These are phyloP conservation scores for Syngnathoides biaculeatus DNA, from an alignment of 2,113 vertebrate genomes.

Conservation along the genomic window DNA sequence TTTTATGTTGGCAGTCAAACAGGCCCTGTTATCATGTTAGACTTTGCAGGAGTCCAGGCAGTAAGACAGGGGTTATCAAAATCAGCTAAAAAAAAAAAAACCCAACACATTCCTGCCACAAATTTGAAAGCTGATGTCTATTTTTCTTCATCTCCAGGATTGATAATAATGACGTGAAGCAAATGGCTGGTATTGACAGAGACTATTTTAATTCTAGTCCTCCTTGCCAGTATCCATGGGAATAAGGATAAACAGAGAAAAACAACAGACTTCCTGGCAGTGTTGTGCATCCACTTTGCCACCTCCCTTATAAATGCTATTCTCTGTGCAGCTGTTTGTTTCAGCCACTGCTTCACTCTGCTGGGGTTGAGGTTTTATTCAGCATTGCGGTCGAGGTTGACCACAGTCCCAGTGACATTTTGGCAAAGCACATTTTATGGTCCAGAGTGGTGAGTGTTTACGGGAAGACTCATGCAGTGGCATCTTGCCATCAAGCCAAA, in stretches of 20 bases:
- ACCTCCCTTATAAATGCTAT: constrained; percentile 63
- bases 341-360: constrained; percentile 27
- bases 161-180: constrained; percentile 25
- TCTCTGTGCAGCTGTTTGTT: constrained; percentile 55
- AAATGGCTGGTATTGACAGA: constrained; percentile 35
- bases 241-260: constrained; percentile 55
- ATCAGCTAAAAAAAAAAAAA: neutral
- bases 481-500: constrained; percentile 53
- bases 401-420: constrained; percentile 53
- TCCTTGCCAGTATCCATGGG: constrained; percentile 61
- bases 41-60: constrained; percentile 18
- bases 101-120: neutral
- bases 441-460: constrained; percentile 60
- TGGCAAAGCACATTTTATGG: constrained; percentile 48
- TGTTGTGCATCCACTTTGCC: constrained; percentile 55
- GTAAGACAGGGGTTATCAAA: constrained; percentile 9
- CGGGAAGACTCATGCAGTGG: constrained; percentile 60
- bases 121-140: constrained; percentile 8
- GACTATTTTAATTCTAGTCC: constrained; percentile 39
- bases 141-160: constrained; percentile 15
- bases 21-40: constrained; percentile 28
- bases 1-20: constrained; percentile 15
- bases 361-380: constrained; percentile 47
- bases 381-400: constrained; percentile 49
- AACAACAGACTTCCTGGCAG: constrained; percentile 66